Conservation (phyloP, 2,888 invertebrate species). For the Cepaea hortensis region DNA sequence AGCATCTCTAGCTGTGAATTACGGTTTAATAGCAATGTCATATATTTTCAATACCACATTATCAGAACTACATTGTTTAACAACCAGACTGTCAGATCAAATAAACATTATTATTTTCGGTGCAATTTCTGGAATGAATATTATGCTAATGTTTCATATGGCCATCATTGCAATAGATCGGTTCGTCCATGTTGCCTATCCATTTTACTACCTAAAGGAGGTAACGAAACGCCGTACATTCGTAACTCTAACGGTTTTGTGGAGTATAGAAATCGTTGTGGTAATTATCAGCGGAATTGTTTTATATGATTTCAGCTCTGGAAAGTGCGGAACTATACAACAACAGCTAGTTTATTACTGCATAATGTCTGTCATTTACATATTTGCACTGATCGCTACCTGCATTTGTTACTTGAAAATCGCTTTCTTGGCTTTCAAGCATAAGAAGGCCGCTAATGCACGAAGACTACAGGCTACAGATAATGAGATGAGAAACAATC, state of each 20-base stretch:
- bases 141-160: neutral
- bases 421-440: neutral
- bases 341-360: too few relatives aligned
- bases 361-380: neutral
- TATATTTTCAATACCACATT: neutral
- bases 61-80: too few relatives aligned
- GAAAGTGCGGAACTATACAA: too few relatives aligned
- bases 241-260: neutral
- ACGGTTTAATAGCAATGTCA: neutral
- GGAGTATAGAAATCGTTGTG: neutral
- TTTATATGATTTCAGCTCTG: too few relatives aligned
- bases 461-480: neutral
- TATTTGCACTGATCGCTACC: neutral
- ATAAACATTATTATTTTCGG: neutral
- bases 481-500: neutral
- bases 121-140: neutral
- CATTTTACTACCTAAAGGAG: neutral
- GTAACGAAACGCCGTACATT: neutral
- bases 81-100: too few relatives aligned
- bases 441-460: neutral
- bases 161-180: constrained; percentile 24
- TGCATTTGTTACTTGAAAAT: constrained; percentile 22
- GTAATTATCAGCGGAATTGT: too few relatives aligned
- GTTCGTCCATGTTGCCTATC: constrained; percentile 1
- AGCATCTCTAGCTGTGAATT: neutral